Evolutionary conservation across 2,888 invertebrate species (phyloP).

Genomic region (Hyles lineata): DNA sequence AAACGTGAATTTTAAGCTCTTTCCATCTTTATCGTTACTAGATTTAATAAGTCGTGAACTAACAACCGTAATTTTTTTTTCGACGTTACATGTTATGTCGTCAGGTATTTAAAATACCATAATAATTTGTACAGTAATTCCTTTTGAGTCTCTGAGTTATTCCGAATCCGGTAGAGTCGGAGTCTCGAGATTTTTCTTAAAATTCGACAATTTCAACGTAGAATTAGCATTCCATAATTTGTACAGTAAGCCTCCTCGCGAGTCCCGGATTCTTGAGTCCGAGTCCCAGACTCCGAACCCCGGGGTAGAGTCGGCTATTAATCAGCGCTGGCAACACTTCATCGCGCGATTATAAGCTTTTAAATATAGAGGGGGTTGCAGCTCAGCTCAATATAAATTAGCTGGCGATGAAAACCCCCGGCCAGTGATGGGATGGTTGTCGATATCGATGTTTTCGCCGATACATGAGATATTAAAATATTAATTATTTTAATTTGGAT

Average conservation of each 20-base stretch:
- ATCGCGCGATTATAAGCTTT: conserved; percentile 83
- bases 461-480: background rate
- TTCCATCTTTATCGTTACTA: too few relatives aligned
- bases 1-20: too few relatives aligned
- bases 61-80: too few relatives aligned
- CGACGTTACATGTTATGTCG: too few relatives aligned
- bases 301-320: conserved; percentile 67
- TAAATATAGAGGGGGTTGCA: conserved; percentile 74
- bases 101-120: too few relatives aligned
- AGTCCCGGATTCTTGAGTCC: conserved; percentile 41
- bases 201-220: background rate
- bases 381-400: conserved; percentile 78
- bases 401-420: conserved; percentile 73
- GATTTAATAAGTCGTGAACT: too few relatives aligned
- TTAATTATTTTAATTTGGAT: too few relatives aligned
- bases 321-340: conserved; percentile 78
- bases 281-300: conserved; percentile 43
- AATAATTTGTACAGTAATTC: too few relatives aligned
- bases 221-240: conserved; percentile 20
- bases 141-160: too few relatives aligned
- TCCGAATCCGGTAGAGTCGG: background rate
- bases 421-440: conserved; percentile 50
- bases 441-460: conserved; percentile 11
- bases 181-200: background rate
- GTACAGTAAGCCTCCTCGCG: conserved; percentile 25